Base-by-base conservation (phyloP, 1,140 invertebrate species). In the Temnothorax curvispinosus region DNA sequence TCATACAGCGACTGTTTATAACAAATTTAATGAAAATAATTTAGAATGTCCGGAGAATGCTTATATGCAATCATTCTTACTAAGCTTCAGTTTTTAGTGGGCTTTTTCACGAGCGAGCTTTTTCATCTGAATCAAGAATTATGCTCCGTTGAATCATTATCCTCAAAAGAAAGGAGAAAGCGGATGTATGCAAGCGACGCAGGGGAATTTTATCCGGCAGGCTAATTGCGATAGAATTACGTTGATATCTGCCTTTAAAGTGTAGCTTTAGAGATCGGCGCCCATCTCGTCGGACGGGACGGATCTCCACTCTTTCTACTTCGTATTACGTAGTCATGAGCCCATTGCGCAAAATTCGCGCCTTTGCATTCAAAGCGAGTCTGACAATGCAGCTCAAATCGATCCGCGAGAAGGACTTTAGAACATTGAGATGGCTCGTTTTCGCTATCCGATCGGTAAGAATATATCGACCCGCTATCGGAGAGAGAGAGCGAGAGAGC, bases 221-320 rank as follows among this genome's bases (percentile, higher is more conserved):
- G n/a, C 67, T 82, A 84, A 84, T 84, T 84, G 69, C 32, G 54
- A 74, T 32, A 62, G 69, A 74, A 75, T 84, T 62, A 84, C 27
- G 18, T 74, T 54, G 56, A 56, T 75, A 62, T 75, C 41, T 32
- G 18, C 56, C 27, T 72, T 71, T 71, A 56, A 56, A 71, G 38
- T 41, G 65, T 50, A 50, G 75, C 41, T 64, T 77, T 77, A 47
- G 18, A 77, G 75, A 21, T 44, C 47, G 47, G 64, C n/a, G 1
- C 35, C 3, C 18, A 38, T 80, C 64, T 69, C 77, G n/a, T 13
- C 13, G 41, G 21, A n/a, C 27, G 1, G 13, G 15, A 44, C 62
- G 27, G 13, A 54, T 71, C 27, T 56, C 58, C 8, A n/a, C 8
- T 60, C 32, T 60, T 67, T 67, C 64, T 44, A 67, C 41, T 44